Conservation (phyloP, 2,797 vertebrate species). For the Sebastes cheni region DNA sequence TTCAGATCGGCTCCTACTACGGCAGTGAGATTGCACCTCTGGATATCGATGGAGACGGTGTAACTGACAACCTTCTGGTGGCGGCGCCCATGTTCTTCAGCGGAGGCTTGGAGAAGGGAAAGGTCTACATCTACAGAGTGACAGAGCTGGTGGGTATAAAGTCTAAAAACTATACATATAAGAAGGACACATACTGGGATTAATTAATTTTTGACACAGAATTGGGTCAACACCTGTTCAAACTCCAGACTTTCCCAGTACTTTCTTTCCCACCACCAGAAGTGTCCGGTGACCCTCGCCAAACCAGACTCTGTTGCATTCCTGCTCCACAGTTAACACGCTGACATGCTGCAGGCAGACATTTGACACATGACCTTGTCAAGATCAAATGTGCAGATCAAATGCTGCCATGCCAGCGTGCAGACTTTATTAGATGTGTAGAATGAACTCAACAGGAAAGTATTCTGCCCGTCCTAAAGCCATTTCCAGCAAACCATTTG, state of each 20-base stretch:
- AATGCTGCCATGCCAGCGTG: constrained; percentile 45
- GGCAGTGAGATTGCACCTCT: constrained; percentile 94
- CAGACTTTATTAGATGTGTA: constrained; percentile 57
- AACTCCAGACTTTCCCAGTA: constrained; percentile 43
- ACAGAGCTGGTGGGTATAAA: constrained; percentile 80
- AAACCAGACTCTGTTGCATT: constrained; percentile 39
- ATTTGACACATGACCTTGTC: constrained; percentile 63
- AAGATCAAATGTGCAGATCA: constrained; percentile 51
- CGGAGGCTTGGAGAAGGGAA: constrained; percentile 91
- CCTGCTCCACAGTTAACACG: constrained; percentile 44
- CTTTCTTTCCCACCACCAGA: constrained; percentile 31
- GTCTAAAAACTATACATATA: not conserved
- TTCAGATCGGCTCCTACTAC: constrained; percentile 97
- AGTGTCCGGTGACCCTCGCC: constrained; percentile 31
- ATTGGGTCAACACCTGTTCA: constrained; percentile 63
- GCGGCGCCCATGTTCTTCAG: constrained; percentile 98
- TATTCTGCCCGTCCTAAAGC: constrained; percentile 67
- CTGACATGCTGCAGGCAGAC: constrained; percentile 48
- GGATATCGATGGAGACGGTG: constrained; percentile 87
- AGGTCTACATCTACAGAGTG: constrained; percentile 90
- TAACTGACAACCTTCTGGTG: constrained; percentile 93
- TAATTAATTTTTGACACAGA: constrained; percentile 1
- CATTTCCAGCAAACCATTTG: constrained; percentile 65
- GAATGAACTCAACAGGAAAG: constrained; percentile 80
- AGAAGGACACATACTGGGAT: not conserved